Evolutionary conservation across 2,888 invertebrate species (phyloP).

Genomic region (Sesia apiformis): DNA sequence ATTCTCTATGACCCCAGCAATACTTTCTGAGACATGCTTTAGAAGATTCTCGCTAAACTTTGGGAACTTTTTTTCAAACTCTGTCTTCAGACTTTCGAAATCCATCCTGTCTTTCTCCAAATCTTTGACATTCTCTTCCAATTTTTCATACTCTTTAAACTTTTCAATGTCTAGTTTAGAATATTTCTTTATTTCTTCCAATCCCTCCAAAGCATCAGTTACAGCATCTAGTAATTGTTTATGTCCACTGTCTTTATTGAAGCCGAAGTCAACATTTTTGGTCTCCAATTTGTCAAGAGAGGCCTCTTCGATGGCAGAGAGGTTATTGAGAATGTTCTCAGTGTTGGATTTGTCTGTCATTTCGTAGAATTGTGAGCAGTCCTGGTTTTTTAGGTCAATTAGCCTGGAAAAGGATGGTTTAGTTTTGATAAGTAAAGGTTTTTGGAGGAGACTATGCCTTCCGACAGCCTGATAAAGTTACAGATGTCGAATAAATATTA

Average conservation of each 20-base stretch:
- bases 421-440: background rate
- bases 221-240: conserved; percentile 54
- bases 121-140: conserved; percentile 25
- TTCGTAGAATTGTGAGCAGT: conserved; percentile 35
- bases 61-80: conserved; percentile 49
- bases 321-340: conserved; percentile 24
- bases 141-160: conserved; percentile 39
- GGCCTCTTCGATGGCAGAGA: conserved; percentile 30
- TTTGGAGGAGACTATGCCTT: no score
- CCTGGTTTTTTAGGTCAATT: conserved; percentile 37
- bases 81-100: conserved; percentile 34
- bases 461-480: no score
- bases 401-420: conserved; percentile 26
- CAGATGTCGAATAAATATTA: no score
- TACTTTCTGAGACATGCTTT: conserved; percentile 45
- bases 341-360: conserved; percentile 32
- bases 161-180: conserved; percentile 43
- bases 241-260: conserved; percentile 41
- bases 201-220: conserved; percentile 48
- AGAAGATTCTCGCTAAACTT: conserved; percentile 45
- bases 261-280: conserved; percentile 56
- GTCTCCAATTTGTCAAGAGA: conserved; percentile 43
- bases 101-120: conserved; percentile 38
- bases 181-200: conserved; percentile 51
- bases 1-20: conserved; percentile 35